A percentile compares a stretch with the other conserved stretches of the same genome.
Conservation (phyloP, 92 coral and sea anemone species). For the Phymanthus crucifer region DNA sequence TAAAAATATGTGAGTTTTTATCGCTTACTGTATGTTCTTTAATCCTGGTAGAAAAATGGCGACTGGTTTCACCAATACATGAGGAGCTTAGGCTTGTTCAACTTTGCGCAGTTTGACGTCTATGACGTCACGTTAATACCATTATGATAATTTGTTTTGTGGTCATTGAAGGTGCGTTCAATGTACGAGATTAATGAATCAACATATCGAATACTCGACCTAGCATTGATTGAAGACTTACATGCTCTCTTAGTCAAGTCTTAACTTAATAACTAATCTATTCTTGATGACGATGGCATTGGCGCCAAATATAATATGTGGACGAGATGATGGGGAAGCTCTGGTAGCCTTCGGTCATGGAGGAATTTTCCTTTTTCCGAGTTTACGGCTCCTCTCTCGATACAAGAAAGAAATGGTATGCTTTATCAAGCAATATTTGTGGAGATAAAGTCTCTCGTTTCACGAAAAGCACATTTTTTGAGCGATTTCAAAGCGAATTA, state of each 20-base stretch:
- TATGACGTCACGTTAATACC: not conserved
- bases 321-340: not conserved
- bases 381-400: constrained; percentile 21
- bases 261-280: too few relatives aligned
- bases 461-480: constrained; percentile 18
- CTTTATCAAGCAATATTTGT: constrained; percentile 23
- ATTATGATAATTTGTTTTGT: not conserved
- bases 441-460: constrained; percentile 31
- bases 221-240: not conserved
- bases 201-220: not conserved
- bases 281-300: too few relatives aligned
- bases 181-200: not conserved
- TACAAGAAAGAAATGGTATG: constrained; percentile 35
- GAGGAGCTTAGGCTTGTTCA: not conserved
- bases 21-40: too few relatives aligned
- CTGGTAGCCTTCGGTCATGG: not conserved
- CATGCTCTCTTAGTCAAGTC: not conserved
- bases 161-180: not conserved
- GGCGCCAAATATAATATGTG: too few relatives aligned
- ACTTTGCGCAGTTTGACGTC: not conserved
- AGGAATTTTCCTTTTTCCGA: constrained; percentile 4
- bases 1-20: too few relatives aligned
- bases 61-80: too few relatives aligned
- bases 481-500: constrained; percentile 28
- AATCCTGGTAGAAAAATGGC: too few relatives aligned